Base-by-base conservation (phyloP, 1,140 invertebrate species). In the Eurosta solidaginis region DNA sequence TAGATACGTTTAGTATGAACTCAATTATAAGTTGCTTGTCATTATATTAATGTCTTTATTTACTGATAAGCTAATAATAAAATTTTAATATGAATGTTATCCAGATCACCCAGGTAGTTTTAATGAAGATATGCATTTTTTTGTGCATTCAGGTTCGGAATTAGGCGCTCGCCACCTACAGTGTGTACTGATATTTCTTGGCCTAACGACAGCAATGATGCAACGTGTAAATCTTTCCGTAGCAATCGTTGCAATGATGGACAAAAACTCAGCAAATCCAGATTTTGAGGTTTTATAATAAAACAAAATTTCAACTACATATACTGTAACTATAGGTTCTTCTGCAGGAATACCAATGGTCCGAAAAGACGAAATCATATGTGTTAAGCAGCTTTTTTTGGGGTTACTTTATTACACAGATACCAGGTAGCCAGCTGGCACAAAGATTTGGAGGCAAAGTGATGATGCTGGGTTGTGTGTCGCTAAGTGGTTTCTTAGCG, bases 371-470 rank as follows among this genome's bases (percentile, higher is more conserved):
- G 6, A 79, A 76, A 50, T 79, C 78, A 1, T 76, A 89, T 0
- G 87, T 91, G 36, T 82, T 92, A 3, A 90, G 90, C 3, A 90
- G 92, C 0, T 93, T 93, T 80, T 93, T 91, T 81, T 91, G 89
- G 90, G 88, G 88, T 2, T 89, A 89, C 73, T 81, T 89, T 1
- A 27, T 86, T 0, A 88, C 90, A 3, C 80, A 81, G 76, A 88
- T 95, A 1, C 92, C 93, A 0, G 92, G 91, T 0, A 93, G 93
- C 3, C 89, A 91, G 59, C 78, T 94, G 9, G 91, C 91, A 0
- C 90, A 92, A 80, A 89, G 84, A 27, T 92, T 90, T 77, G 92
- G 93, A 14, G 88, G 91, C 0, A 91, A 92, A 82, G 86, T 73
- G 14, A 45, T 42, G 36, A 6, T 78, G 1, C 33, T 78, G 1